Evolutionary conservation across 2,797 vertebrate species (phyloP), one percentile per base, ranked within the genome.

Genomic region (Trematomus bernacchii): DNA sequence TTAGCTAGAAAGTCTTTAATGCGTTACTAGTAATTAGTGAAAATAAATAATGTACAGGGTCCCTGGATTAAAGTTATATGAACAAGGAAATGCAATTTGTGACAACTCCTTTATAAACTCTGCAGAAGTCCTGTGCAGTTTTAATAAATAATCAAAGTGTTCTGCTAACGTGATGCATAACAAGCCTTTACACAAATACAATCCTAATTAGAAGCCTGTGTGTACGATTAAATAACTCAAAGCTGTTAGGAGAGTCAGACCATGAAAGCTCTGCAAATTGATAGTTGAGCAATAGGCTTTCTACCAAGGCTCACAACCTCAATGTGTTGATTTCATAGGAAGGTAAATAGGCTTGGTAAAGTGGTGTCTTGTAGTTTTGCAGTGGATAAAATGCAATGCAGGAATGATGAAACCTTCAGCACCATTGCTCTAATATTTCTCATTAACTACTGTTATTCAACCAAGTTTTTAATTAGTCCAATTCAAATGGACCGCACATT

Each of bases 401-500:
- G 51, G 76, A 70, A 51, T 14, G 14, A 80, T 68, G 40, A 51
- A 53, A 75, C 21, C 62, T 59, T 66, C 66, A 71, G 30, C 57
- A 66, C 63, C 54, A 53, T 43, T 46, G 19, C n/a, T 77, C 48
- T 71, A 62, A 60, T 63, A 54, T 33, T 33, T 23, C 19, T 72
- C 64, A 71, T 73, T 62, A 81, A 66, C 65, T 66, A 10, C 63
- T 62, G 60, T 70, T 33, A 7, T 58, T 80, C 74, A 80, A 83
- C 67, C 27, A 37, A 42, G 44, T 68, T 79, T 77, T 73, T 81
- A 68, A 86, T 73, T 69, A 55, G 67, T 61, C 54, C 60, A 30
- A 43, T 79, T 19, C 19, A 2, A 51, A 23, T 4, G 19, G 58
- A 66, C 30, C 65, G 76, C 11, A 44, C 47, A 53, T 58, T 6